phyloP scores from a whole-genome alignment of 2,888 invertebrate species.

The Pantelozetes paolii region DNA sequence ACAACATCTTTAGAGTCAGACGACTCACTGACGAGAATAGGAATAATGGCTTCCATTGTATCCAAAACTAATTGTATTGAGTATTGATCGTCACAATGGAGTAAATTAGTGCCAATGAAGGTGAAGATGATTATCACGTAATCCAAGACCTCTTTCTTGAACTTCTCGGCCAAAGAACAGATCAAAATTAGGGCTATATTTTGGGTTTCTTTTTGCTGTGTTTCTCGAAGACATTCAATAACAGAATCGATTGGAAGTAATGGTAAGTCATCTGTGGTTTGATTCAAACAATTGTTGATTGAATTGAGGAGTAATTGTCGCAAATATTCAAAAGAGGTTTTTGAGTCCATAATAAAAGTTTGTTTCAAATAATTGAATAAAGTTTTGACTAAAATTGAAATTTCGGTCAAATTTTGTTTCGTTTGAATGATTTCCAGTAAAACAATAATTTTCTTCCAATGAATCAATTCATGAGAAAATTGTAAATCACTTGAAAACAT shows the following conservation, averaged over 20 bases:
- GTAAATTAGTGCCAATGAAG: slow-evolving; percentile 89
- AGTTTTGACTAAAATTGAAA: slow-evolving; percentile 64
- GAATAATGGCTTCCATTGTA: slow-evolving; percentile 82
- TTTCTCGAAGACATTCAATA: slow-evolving; percentile 81
- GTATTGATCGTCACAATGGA: slow-evolving; percentile 89
- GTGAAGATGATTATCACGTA: slow-evolving; percentile 96
- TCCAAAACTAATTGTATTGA: slow-evolving; percentile 87
- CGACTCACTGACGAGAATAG: slow-evolving; percentile 63
- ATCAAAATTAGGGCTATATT: slow-evolving; percentile 72
- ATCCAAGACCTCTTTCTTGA: slow-evolving; percentile 67
- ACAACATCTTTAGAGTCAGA: slow-evolving; percentile 38
- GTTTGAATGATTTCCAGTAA: slow-evolving; percentile 52
- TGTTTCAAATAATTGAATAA: slow-evolving; percentile 73
- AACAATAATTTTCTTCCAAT: slow-evolving; percentile 51
- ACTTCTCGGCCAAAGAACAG: slow-evolving; percentile 25
- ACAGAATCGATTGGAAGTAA: slow-evolving; percentile 64
- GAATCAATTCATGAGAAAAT: slow-evolving; percentile 47
- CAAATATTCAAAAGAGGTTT: slow-evolving; percentile 75
- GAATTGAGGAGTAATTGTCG: slow-evolving; percentile 78
- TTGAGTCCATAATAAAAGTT: slow-evolving; percentile 71
- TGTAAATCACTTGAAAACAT: not conserved
- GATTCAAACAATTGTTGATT: slow-evolving; percentile 61
- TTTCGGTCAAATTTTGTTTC: slow-evolving; percentile 70
- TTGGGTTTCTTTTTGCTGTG: slow-evolving; percentile 91
- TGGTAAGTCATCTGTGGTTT: slow-evolving; percentile 3